Conservation (phyloP, 2,113 vertebrate genomes). For the Tympanuchus pallidicinctus region DNA sequence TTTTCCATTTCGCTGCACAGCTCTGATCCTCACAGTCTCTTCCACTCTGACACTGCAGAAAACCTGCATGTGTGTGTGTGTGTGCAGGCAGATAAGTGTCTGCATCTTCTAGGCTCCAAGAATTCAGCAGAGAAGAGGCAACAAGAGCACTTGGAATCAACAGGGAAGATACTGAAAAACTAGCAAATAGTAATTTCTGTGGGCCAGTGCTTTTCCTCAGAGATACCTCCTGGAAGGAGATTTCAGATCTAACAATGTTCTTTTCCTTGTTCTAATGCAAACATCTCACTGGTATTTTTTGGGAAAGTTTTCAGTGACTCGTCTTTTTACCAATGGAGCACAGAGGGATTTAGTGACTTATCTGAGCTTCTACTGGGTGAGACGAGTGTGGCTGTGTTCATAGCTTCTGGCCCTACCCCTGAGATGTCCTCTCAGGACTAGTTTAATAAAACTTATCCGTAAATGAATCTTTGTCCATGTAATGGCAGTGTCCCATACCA, state of each 20-base stretch:
- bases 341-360: background rate
- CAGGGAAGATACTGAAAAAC: background rate
- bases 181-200: background rate
- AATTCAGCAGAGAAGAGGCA: background rate
- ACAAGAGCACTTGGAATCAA: background rate
- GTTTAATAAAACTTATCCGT: background rate
- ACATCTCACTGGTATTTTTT: background rate
- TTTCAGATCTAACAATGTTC: background rate
- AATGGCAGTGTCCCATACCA: background rate
- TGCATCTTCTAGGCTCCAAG: background rate
- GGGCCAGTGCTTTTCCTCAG: background rate
- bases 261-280: background rate
- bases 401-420: background rate
- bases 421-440: background rate
- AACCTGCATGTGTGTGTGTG: rapidly evolving
- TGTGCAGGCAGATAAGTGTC: background rate
- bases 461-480: rapidly evolving
- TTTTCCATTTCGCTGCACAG: background rate
- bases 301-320: background rate
- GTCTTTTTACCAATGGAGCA: background rate
- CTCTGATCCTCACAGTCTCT: background rate
- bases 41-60: background rate
- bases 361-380: background rate
- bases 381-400: background rate
- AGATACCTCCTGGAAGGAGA: background rate